phyloP scores from a whole-genome alignment of 2,797 vertebrate genomes.

The Peromyscus aztecus region DNA sequence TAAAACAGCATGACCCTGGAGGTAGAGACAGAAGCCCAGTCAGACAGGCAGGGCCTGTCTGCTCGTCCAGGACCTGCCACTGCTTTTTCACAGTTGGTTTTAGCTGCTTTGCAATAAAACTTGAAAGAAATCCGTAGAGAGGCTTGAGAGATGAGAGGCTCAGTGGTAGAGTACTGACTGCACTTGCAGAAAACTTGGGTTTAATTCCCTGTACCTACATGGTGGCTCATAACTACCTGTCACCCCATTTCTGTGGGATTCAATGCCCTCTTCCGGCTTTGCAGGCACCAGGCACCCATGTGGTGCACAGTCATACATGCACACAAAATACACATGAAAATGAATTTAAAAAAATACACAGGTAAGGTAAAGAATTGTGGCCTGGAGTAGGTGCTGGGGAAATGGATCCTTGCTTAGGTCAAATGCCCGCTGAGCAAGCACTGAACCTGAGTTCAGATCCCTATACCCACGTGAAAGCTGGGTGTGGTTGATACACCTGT shows the following conservation, averaged over 20 bases:
- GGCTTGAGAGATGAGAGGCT: neutral
- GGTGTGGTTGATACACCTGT: neutral
- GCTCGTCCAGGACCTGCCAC: neutral
- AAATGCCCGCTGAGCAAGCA: neutral
- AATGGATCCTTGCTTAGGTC: neutral
- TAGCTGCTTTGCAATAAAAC: neutral
- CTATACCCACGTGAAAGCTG: neutral
- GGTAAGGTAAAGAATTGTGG: neutral
- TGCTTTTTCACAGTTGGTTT: neutral
- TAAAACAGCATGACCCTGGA: neutral
- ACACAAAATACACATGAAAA: neutral
- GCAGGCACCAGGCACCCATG: neutral
- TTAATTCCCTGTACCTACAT: neutral
- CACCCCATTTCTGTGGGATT: neutral
- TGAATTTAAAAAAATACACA: neutral
- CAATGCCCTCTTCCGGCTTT: neutral
- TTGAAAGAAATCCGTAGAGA: neutral
- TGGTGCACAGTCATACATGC: too few species aligned
- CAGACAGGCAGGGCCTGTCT: rapidly evolving
- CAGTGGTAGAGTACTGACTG: neutral
- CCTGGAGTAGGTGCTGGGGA: neutral
- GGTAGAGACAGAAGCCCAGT: neutral
- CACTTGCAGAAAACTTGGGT: neutral
- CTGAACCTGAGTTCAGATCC: neutral
- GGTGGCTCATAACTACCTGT: neutral